Evolutionary conservation across 2,797 vertebrate genomes (phyloP), one percentile per base, ranked within the genome.

Genomic region (Propithecus perrieri): DNA sequence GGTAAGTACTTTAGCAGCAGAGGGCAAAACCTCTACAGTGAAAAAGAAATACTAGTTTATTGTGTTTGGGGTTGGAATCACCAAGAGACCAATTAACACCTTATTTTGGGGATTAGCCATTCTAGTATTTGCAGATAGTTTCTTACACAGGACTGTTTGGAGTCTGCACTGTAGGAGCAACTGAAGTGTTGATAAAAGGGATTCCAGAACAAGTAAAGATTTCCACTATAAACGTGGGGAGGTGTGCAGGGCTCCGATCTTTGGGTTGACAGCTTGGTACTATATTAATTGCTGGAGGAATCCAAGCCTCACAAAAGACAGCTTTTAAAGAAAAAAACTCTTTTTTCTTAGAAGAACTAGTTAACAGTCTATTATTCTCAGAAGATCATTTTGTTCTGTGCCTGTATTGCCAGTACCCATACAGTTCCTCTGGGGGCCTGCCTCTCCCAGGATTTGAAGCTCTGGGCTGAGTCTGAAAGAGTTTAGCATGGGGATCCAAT

Each of bases 81-180:
- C 95, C 98, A 96, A 96, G 97, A 98, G 98, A 94, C 97, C 97
- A 97, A 98, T 98, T 98, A 98, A 97, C 98, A 98, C 98, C 97
- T 98, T 96, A 85, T 98, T 98, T 97, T 97, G 85, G 97, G 97
- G 97, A 98, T 98, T 98, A 98, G 97, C 85, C 94, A 93, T 97
- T 97, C 97, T 92, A 95, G 84, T 96, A 95, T 98, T 98, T 98
- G 94, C 91, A 97, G 95, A 96, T 95, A 98, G 94, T 95, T 96
- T 97, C 95, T 98, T 98, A 97, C 98, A 97, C 97, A 97, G 96
- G 87, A 91, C 85, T 96, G 94, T 96, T 98, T 97, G 97, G 97
- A 98, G 96, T 97, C 98, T 97, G 97, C 79, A 57, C 74, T 90
- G 95, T 87, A 95, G 97, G 97, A 97, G 97, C 97, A 71, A 72